Evolutionary conservation across 2,888 invertebrate species (phyloP).

Genomic region (Drepana falcataria): DNA sequence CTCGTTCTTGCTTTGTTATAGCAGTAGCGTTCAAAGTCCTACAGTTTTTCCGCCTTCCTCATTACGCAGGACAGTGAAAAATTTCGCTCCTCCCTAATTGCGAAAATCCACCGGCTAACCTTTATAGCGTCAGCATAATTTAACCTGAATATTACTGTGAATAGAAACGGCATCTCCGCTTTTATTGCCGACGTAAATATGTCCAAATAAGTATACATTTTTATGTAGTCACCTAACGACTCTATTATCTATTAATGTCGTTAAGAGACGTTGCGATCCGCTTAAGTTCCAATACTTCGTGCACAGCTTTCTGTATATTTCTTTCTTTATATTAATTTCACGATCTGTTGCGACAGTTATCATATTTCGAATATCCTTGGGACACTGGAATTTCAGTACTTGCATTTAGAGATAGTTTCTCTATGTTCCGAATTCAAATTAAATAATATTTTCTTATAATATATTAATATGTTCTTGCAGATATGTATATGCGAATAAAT

Average conservation of each 20-base stretch:
- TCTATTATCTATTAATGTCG: conserved; percentile 23
- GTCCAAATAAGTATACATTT: conserved; percentile 17
- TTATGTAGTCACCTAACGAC: conserved; percentile 5
- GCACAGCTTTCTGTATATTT: conserved; percentile 28
- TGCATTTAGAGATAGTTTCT: conserved; percentile 7
- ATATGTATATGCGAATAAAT: conserved; percentile 26
- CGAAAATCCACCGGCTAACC: conserved; percentile 41
- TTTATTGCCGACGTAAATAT: conserved; percentile 28
- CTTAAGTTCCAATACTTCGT: conserved; percentile 30
- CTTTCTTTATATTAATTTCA: conserved; percentile 26
- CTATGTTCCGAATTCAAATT: too few species aligned
- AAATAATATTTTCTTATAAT: too few species aligned
- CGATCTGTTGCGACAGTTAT: conserved; percentile 16
- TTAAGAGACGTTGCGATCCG: conserved; percentile 19
- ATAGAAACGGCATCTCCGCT: conserved; percentile 32
- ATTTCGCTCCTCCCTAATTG: conserved; percentile 42
- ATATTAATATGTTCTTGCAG: too few species aligned
- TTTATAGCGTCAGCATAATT: conserved; percentile 40
- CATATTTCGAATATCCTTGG: conserved; percentile 16
- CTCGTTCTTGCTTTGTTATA: conserved; percentile 25
- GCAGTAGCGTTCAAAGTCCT: conserved; percentile 17
- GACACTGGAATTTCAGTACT: conserved; percentile 23
- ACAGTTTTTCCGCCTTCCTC: conserved; percentile 39
- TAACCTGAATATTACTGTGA: conserved; percentile 37
- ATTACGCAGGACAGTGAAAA: conserved; percentile 48